These are phyloP conservation scores for Caenorhabditis plicata DNA, from an alignment of 2,888 invertebrate species.

Conservation along the genomic window DNA sequence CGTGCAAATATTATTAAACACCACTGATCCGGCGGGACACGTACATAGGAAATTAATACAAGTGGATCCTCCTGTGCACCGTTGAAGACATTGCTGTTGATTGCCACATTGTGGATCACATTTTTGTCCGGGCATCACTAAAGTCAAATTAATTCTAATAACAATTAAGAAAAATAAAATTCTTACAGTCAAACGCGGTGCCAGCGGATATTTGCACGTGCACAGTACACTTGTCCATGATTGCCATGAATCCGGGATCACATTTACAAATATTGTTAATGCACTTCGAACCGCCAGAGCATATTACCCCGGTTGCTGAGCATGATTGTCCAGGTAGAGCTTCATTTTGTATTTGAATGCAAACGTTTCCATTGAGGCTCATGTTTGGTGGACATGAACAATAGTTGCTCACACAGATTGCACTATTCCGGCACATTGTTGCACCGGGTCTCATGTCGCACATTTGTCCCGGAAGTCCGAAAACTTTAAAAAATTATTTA, in stretches of 20 bases:
- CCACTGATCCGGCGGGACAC: slow-evolving; percentile 48
- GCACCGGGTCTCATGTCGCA: slow-evolving; percentile 41
- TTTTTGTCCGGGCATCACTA: slow-evolving; percentile 53
- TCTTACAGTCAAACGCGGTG: too few species aligned
- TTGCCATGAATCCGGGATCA: slow-evolving; percentile 16
- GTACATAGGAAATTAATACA: slow-evolving; percentile 56
- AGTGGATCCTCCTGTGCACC: slow-evolving; percentile 52
- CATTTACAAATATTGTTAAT: slow-evolving; percentile 33
- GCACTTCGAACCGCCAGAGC: slow-evolving; percentile 41
- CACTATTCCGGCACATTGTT: slow-evolving; percentile 39
- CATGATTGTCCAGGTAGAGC: slow-evolving; percentile 50
- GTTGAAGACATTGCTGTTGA: slow-evolving; percentile 43
- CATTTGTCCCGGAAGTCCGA: slow-evolving; percentile 40
- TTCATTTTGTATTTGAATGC: slow-evolving; percentile 38
- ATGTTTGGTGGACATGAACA: slow-evolving; percentile 46
- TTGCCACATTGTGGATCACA: slow-evolving; percentile 55
- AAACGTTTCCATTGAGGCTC: slow-evolving; percentile 29
- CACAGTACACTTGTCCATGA: slow-evolving; percentile 16
- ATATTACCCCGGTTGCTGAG: slow-evolving; percentile 32
- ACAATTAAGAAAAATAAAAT: neutral
- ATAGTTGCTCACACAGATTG: slow-evolving; percentile 39
- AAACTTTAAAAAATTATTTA: slow-evolving; percentile 18
- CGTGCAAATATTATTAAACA: slow-evolving; percentile 24
- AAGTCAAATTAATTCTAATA: slow-evolving; percentile 3
- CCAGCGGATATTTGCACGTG: too few species aligned